Base-by-base conservation (phyloP, 2,113 vertebrate genomes). In the Lepidothrix coronata region DNA sequence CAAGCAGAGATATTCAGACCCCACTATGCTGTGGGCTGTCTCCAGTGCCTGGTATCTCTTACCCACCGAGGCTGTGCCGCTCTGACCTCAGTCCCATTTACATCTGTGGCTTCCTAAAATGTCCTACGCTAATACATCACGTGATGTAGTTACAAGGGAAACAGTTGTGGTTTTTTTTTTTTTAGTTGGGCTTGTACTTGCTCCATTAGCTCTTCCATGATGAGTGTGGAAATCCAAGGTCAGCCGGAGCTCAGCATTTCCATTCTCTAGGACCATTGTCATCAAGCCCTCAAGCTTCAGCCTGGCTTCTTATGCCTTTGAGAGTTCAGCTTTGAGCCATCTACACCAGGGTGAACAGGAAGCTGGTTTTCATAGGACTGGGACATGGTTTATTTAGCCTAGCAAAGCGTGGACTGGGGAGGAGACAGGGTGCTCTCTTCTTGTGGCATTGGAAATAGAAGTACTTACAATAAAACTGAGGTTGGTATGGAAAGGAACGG, bases 81-180 rank as follows among this genome's bases (percentile, higher is more conserved):
- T 73, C 49, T 58, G 17, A 49, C 44, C 49, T 59, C 61, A 54
- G 13, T 13, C 14, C n/a, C 21, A 12, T 24, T 54, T 43, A 49
- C 11, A 22, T 21, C 49, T 54, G 11, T 33, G 49, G 4, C 61
- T 87, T 59, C n/a, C 81, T 43, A n/a, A 84, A 31, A n/a, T 22
- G 72, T 6, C 48, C 30, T 9, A 3, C 7, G 9, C 8, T 55
- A 62, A 24, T 22, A 43, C 33, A 33, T 33, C 20, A 21, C 10
- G 8, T 17, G 22, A 28, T 48, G n/a, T 21, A 7, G 23, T n/a
- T 48, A 48, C 28, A 39, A 23, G 15, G 41, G 27, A 81, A 57
- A n/a, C 1, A 11, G 21, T 18, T 18, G 4, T 4, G 4, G 4
- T 4, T 3, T 3, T 49, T 3, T 44, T 44, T 66, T 28, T 58